Conservation (phyloP, 2,113 vertebrate genomes). For the Mobula birostris region DNA sequence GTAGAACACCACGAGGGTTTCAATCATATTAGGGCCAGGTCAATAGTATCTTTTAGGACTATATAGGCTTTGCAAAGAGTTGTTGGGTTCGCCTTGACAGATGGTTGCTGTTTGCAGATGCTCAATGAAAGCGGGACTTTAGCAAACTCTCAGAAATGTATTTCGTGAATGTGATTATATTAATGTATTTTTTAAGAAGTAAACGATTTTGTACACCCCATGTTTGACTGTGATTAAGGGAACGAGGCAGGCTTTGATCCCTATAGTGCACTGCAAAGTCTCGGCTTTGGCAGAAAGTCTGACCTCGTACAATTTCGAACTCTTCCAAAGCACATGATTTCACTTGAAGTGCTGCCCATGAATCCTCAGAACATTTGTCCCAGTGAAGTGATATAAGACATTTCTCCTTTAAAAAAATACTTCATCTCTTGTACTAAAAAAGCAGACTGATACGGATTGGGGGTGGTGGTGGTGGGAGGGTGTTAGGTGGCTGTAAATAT, state of each 20-base stretch:
- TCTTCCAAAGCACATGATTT: slow-evolving; percentile 69
- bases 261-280: not conserved
- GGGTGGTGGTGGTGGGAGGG: not conserved
- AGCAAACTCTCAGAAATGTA: not conserved
- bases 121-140: not conserved
- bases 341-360: slow-evolving; percentile 72
- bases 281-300: slow-evolving; percentile 48
- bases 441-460: slow-evolving; percentile 43
- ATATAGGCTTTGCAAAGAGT: not conserved
- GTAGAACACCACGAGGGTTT: not conserved
- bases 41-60: not conserved
- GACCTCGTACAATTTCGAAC: slow-evolving; percentile 63
- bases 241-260: not conserved
- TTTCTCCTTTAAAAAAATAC: slow-evolving; percentile 53
- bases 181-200: not conserved
- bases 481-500: slow-evolving; percentile 43
- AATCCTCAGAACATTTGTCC: slow-evolving; percentile 64
- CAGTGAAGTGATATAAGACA: slow-evolving; percentile 67
- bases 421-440: slow-evolving; percentile 54
- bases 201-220: slow-evolving; percentile 58
- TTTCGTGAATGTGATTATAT: not conserved
- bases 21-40: not conserved
- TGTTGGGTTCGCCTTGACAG: not conserved
- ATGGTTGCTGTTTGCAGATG: not conserved
- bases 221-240: slow-evolving; percentile 53